A percentile compares a stretch with the other conserved stretches of the same genome.
Conservation (phyloP, 2,113 vertebrate species). For the Merops nubicus region DNA sequence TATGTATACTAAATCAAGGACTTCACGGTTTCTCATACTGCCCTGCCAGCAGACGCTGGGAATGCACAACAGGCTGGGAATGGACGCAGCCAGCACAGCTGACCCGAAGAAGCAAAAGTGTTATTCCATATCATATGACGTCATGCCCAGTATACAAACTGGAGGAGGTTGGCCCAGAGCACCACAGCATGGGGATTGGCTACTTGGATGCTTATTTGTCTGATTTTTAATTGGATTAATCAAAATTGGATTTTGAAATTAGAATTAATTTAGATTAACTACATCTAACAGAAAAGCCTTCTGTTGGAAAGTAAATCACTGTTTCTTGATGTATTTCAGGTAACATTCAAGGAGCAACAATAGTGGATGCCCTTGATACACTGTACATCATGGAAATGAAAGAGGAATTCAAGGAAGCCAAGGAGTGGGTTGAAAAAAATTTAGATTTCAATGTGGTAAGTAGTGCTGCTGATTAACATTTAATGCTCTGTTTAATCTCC, state of each 20-base stretch:
- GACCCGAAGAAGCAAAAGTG: background rate
- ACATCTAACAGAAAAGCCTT: background rate
- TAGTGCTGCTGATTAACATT: background rate
- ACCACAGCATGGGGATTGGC: background rate
- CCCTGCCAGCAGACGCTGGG: background rate
- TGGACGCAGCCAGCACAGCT: background rate
- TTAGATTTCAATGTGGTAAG: constrained; percentile 97
- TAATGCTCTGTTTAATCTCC: background rate
- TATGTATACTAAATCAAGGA: background rate
- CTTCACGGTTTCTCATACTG: background rate
- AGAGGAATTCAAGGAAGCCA: constrained; percentile 91
- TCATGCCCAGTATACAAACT: background rate
- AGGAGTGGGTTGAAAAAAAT: constrained; percentile 94
- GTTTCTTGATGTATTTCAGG: constrained; percentile 71
- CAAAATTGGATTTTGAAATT: constrained; percentile 11
- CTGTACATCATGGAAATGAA: constrained; percentile 97
- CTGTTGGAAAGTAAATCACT: background rate
- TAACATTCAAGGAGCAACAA: constrained; percentile 93
- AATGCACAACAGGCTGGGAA: background rate
- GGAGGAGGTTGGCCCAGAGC: background rate
- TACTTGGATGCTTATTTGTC: background rate
- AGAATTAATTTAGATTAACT: constrained; percentile 19
- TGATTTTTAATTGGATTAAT: background rate
- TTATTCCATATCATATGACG: background rate
- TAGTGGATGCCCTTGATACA: constrained; percentile 94